phyloP scores from a whole-genome alignment of 2,888 invertebrate species.

The Polymixis lichenea region DNA sequence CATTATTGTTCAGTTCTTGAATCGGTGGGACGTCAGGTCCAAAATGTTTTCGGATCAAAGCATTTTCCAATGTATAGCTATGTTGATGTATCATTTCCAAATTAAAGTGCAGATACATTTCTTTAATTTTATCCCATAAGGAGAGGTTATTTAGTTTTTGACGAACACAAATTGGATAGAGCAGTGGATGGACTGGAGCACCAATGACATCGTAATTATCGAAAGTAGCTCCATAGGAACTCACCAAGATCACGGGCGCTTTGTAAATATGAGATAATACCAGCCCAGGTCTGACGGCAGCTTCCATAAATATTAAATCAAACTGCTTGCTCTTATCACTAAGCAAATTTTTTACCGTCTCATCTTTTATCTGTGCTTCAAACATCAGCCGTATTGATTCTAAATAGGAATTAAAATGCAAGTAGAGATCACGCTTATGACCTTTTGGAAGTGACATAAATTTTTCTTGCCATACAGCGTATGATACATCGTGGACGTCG shows the following conservation, averaged over 20 bases:
- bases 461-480: slow-evolving; percentile 62
- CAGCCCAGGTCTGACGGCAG: slow-evolving; percentile 42
- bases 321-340: slow-evolving; percentile 51
- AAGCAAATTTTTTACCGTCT: slow-evolving; percentile 55
- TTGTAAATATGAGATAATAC: slow-evolving; percentile 60
- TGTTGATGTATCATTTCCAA: not conserved
- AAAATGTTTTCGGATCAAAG: slow-evolving; percentile 38
- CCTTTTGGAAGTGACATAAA: slow-evolving; percentile 37
- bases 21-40: slow-evolving; percentile 57
- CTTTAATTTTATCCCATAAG: slow-evolving; percentile 58
- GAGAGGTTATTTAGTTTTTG: slow-evolving; percentile 40
- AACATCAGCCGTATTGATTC: slow-evolving; percentile 43
- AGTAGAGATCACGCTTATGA: slow-evolving; percentile 13
- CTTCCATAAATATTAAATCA: slow-evolving; percentile 65
- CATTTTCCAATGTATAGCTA: slow-evolving; percentile 6
- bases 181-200: slow-evolving; percentile 42
- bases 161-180: slow-evolving; percentile 23
- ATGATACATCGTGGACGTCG: slow-evolving; percentile 75
- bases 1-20: slow-evolving; percentile 64
- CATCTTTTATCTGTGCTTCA: slow-evolving; percentile 56
- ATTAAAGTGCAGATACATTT: slow-evolving; percentile 36
- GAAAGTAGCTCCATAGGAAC: slow-evolving; percentile 35
- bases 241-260: slow-evolving; percentile 63
- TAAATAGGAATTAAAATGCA: slow-evolving; percentile 21
- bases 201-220: slow-evolving; percentile 38